Conservation (phyloP, 2,797 vertebrate genomes). For the Enteromius radiatus region DNA sequence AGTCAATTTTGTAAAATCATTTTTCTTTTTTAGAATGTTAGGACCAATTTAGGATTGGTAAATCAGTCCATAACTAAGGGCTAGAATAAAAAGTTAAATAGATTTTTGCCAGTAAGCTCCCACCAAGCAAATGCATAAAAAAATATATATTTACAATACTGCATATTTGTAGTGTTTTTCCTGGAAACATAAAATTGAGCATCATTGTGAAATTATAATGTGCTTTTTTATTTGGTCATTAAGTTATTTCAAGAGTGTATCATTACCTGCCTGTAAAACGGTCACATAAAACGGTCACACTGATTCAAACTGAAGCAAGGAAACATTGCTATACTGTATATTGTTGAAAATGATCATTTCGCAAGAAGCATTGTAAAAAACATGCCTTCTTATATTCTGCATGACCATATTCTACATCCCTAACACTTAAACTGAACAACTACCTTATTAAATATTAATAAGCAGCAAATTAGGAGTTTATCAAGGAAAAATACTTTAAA, state of each 20-base stretch:
- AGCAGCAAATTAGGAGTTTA: too few relatives aligned
- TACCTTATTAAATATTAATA: too few relatives aligned
- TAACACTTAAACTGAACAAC: too few relatives aligned
- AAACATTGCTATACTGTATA: too few relatives aligned
- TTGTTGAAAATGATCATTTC: too few relatives aligned
- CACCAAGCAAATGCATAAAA: too few relatives aligned
- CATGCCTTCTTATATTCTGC: not conserved
- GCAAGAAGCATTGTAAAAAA: not conserved
- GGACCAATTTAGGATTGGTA: not conserved
- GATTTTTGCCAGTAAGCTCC: too few relatives aligned
- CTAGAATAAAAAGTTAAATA: too few relatives aligned
- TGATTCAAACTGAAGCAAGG: too few relatives aligned
- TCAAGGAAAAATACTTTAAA: not conserved
- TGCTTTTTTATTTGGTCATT: not conserved
- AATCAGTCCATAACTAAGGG: not conserved
- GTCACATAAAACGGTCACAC: too few relatives aligned
- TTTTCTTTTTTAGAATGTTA: not conserved
- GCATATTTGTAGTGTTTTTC: not conserved
- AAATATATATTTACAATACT: not conserved
- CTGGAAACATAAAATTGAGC: not conserved
- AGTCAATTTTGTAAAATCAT: not conserved
- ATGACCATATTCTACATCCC: too few relatives aligned
- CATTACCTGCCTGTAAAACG: not conserved
- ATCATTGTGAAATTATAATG: not conserved
- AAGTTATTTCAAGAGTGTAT: not conserved